phyloP scores from a whole-genome alignment of 1,140 invertebrate genomes.

The Drosophila sulfurigaster region DNA sequence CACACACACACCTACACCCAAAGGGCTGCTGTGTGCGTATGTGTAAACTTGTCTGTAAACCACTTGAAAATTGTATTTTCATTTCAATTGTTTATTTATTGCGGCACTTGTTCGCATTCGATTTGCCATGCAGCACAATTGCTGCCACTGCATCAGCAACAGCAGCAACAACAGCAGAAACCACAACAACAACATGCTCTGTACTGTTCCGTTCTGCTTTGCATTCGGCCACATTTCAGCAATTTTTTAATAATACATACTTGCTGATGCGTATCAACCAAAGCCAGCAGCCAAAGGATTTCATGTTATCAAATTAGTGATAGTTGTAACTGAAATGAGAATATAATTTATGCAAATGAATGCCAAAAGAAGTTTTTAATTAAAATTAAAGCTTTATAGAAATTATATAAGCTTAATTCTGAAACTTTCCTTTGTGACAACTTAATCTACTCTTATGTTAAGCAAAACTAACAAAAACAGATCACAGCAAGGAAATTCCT shows the following conservation, averaged over 20 bases:
- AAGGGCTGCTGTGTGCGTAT: constrained; percentile 39
- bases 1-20: constrained; percentile 25
- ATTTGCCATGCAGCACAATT: constrained; percentile 62
- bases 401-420: no score
- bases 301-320: constrained; percentile 6
- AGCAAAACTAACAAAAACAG: no score
- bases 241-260: constrained; percentile 51
- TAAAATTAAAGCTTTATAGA: no score
- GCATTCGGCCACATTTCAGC: constrained; percentile 38
- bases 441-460: no score
- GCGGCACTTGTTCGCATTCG: constrained; percentile 82
- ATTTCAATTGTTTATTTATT: constrained; percentile 84
- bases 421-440: no score
- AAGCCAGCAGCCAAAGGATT: constrained; percentile 15
- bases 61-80: constrained; percentile 84
- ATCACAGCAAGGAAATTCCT: no score
- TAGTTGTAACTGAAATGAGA: neutral
- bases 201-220: neutral
- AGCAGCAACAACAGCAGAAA: constrained; percentile 28
- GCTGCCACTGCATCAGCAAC: constrained; percentile 41
- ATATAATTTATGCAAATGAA: neutral
- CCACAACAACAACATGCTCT: neutral
- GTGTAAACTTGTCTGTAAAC: constrained; percentile 66
- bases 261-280: constrained; percentile 18
- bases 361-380: neutral